Base-by-base conservation (phyloP, 1,140 invertebrate species). In the Ooceraea biroi region DNA sequence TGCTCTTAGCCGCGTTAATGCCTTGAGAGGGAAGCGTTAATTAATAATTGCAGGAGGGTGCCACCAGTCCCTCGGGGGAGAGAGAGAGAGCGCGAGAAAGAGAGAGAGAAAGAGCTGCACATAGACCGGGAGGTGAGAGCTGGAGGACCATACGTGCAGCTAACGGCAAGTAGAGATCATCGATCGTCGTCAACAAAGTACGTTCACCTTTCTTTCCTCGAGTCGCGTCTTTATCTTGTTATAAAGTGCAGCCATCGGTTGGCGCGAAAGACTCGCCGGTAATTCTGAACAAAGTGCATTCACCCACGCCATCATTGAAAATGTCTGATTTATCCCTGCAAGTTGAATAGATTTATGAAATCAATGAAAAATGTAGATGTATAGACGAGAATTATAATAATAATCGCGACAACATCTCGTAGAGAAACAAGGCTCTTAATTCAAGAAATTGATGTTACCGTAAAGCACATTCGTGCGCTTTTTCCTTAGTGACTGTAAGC, bases 21-120 rank as follows among this genome's bases (percentile, higher is more conserved):
- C 92, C 89, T 91, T 91, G 87, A 91, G 90, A 92, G 93, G 91
- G 92, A 91, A 92, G 93, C 92, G 93, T 94, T 94, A 94, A 94
- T 94, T 94, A 94, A 93, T 94, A 94, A 94, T 94, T 93, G 93
- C 92, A 91, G 73, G 88, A 91, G 91, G 91, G 92, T 92, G 89
- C 85, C 85, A 90, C 78, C 76, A 82, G 85, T 84, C 88, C 88
- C 88, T 85, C 85, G 74, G 88, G 90, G 87, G 87, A 82, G 82
- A 84, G 68, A 89, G 57, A 76, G 82, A 87, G 85, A 83, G 78
- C 83, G 69, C 50, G 61, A 83, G 74, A 48, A 19, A 25, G 25
- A 63, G 68, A 66, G 17, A 74, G 36, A 65, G 66, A 73, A 25
- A 60, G 55, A 71, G 69, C n/a, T n/a, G n/a, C n/a, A n/a, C 77